A percentile compares a stretch with the other conserved stretches of the same genome.
phyloP scores from a whole-genome alignment of 2,888 invertebrate genomes.

The Fabriciana adippe region DNA sequence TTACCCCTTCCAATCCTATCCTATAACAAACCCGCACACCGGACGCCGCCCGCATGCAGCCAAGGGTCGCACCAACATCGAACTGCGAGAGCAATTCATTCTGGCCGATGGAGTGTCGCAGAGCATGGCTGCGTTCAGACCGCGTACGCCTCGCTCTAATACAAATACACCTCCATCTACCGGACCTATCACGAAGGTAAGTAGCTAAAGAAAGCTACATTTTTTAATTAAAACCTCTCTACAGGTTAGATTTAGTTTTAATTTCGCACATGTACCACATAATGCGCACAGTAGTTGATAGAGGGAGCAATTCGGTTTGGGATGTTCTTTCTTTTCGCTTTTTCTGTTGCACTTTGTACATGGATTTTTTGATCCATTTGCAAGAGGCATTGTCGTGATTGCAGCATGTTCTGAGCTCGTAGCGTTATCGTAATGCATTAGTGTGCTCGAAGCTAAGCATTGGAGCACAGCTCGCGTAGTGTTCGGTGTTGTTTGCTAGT shows the following conservation, averaged over 20 bases:
- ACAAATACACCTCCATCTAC: slow-evolving; percentile 85
- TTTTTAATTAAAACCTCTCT: slow-evolving; percentile 53
- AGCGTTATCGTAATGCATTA: slow-evolving; percentile 80
- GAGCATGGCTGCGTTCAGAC: slow-evolving; percentile 99
- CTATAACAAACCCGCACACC: slow-evolving; percentile 69
- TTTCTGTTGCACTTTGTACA: slow-evolving; percentile 73
- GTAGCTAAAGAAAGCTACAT: slow-evolving; percentile 55
- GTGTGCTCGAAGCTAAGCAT: slow-evolving; percentile 79
- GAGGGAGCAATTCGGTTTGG: slow-evolving; percentile 80
- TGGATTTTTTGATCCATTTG: slow-evolving; percentile 72
- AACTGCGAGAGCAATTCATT: slow-evolving; percentile 99
- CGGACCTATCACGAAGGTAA: slow-evolving; percentile 98
- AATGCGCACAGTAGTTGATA: slow-evolving; percentile 79
- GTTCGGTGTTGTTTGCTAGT: slow-evolving; percentile 78
- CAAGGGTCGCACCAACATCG: slow-evolving; percentile 99
- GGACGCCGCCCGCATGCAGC: slow-evolving; percentile 88
- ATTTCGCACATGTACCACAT: slow-evolving; percentile 73
- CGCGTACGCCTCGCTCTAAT: slow-evolving; percentile 94
- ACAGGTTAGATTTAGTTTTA: slow-evolving; percentile 69
- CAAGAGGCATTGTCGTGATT: slow-evolving; percentile 74
- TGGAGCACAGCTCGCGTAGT: slow-evolving; percentile 78
- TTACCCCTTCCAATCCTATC: slow-evolving; percentile 58
- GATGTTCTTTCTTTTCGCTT: slow-evolving; percentile 64
- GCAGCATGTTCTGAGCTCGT: slow-evolving; percentile 80
- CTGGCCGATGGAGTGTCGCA: slow-evolving; percentile 99